Conservation (phyloP, 2,797 vertebrate species). For the Vultur gryphus region DNA sequence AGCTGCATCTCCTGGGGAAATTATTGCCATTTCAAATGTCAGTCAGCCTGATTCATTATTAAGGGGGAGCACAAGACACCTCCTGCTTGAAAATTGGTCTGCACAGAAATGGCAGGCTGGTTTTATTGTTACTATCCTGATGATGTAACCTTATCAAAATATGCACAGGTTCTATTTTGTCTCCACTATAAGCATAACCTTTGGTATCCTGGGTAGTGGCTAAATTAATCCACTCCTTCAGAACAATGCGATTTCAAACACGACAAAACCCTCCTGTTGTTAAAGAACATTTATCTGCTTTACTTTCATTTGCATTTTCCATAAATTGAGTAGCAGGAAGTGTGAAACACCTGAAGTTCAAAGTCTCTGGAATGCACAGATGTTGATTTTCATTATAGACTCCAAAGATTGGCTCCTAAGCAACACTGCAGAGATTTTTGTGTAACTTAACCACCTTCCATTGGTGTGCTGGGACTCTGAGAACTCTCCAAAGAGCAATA, state of each 20-base stretch:
- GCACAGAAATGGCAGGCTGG: constrained; percentile 35
- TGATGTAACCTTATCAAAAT: constrained; percentile 43
- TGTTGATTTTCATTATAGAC: constrained; percentile 21
- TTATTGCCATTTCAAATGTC: constrained; percentile 71
- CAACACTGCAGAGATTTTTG: constrained; percentile 40
- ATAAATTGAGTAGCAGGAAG: constrained; percentile 67
- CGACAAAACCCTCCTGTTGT: constrained; percentile 48
- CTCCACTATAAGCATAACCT: constrained; percentile 49
- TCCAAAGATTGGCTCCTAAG: constrained; percentile 35
- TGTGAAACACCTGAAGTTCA: constrained; percentile 61
- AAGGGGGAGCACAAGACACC: constrained; percentile 52
- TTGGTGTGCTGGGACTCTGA: background rate
- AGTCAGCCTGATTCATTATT: constrained; percentile 69
- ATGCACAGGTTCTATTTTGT: constrained; percentile 31
- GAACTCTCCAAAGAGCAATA: constrained; percentile 42
- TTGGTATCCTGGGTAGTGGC: constrained; percentile 48
- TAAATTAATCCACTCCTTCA: constrained; percentile 56
- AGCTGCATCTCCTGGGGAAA: constrained; percentile 70
- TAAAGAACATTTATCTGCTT: constrained; percentile 59
- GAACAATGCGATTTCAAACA: constrained; percentile 27
- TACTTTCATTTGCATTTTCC: constrained; percentile 66
- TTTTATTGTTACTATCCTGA: background rate
- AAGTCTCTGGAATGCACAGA: constrained; percentile 42
- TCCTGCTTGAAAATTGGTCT: constrained; percentile 46
- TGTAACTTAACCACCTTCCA: constrained; percentile 55